Evolutionary conservation across 2,888 invertebrate genomes (phyloP).

Genomic region (Scaptomyza parva): DNA sequence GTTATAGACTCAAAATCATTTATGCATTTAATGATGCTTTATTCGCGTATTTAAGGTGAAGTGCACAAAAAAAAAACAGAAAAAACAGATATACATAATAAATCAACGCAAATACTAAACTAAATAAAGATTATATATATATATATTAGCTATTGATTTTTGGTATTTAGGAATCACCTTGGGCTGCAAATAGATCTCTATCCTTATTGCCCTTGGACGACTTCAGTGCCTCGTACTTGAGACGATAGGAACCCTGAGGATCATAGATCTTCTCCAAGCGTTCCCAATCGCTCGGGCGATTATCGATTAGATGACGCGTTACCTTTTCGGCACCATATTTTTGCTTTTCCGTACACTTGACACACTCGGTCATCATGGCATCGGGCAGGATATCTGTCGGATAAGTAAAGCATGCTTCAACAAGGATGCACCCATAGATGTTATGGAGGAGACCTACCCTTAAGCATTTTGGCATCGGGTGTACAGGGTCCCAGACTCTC

Average conservation of each 20-base stretch:
- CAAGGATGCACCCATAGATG: not conserved
- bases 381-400: slow-evolving; percentile 88
- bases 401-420: not conserved
- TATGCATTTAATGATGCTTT: slow-evolving; percentile 7
- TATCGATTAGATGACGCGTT: slow-evolving; percentile 86
- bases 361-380: slow-evolving; percentile 89
- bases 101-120: slow-evolving; percentile 1
- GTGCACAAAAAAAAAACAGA: slow-evolving; percentile 3
- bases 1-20: not conserved
- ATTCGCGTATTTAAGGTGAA: slow-evolving; percentile 8
- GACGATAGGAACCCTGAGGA: slow-evolving; percentile 87
- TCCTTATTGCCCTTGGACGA: not conserved
- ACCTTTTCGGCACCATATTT: slow-evolving; percentile 88
- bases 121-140: not conserved
- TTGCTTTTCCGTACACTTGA: slow-evolving; percentile 89
- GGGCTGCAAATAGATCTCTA: not conserved
- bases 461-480: slow-evolving; percentile 89
- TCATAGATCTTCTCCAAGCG: slow-evolving; percentile 87
- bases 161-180: slow-evolving; percentile 36
- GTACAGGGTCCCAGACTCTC: slow-evolving; percentile 88
- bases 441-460: slow-evolving; percentile 85
- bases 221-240: slow-evolving; percentile 86
- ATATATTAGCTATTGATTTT: no score
- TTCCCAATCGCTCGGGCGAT: slow-evolving; percentile 86
- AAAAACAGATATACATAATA: not conserved